Percentiles rank a stretch among this genome's conserved stretches.
Evolutionary conservation across 2,888 invertebrate genomes (phyloP).

Genomic region (Sesamia inferens): DNA sequence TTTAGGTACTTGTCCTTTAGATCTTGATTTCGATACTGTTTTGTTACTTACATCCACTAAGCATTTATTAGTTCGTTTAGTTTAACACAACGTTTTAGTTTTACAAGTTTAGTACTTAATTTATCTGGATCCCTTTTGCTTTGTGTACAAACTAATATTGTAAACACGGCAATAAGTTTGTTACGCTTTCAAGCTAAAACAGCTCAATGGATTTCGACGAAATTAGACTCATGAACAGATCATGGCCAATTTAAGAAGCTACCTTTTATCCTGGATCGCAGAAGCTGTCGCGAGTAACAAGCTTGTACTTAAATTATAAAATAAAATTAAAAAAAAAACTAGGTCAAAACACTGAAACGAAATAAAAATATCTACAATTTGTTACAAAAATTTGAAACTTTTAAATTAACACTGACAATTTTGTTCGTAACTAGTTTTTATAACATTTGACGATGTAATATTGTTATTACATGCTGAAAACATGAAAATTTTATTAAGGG

Average conservation of each 20-base stretch:
- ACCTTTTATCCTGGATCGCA: too few relatives aligned
- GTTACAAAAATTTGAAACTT: not conserved
- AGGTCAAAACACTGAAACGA: not conserved
- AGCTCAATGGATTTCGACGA: too few relatives aligned
- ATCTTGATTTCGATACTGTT: not conserved
- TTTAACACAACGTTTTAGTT: too few relatives aligned
- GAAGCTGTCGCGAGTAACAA: too few relatives aligned
- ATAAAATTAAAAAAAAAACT: not conserved
- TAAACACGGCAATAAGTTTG: too few relatives aligned
- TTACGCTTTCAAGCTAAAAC: too few relatives aligned
- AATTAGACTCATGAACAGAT: too few relatives aligned
- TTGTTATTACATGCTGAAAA: not conserved
- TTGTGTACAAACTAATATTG: too few relatives aligned
- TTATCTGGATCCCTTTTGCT: too few relatives aligned
- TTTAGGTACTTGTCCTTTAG: not conserved
- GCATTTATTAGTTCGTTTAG: not conserved
- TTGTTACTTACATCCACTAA: not conserved
- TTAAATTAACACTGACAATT: not conserved
- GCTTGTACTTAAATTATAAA: too few relatives aligned
- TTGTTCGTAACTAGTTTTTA: slow-evolving; percentile 1
- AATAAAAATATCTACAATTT: not conserved
- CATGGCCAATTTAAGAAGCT: too few relatives aligned
- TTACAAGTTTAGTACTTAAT: too few relatives aligned
- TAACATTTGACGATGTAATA: not conserved
- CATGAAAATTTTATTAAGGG: not conserved